Evolutionary conservation across 2,888 invertebrate species (phyloP).

Genomic region (Entomobrya multifasciata): DNA sequence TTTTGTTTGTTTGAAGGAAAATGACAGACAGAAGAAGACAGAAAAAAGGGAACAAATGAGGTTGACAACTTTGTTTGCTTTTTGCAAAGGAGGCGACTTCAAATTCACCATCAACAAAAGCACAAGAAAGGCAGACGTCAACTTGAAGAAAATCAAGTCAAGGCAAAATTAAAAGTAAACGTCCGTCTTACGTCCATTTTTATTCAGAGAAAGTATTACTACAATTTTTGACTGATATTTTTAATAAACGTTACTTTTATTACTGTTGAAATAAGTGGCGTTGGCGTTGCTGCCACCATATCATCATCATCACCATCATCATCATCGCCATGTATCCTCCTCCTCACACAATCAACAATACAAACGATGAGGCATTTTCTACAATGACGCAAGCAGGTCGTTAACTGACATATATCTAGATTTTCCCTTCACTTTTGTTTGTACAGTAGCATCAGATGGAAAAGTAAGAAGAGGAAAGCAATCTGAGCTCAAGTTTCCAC

Average conservation of each 20-base stretch:
- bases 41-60: neutral
- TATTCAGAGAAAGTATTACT: neutral
- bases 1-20: slow-evolving; percentile 33
- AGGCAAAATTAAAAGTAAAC: neutral
- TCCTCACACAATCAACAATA: neutral
- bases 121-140: slow-evolving; percentile 5
- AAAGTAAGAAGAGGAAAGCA: neutral
- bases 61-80: too few species aligned
- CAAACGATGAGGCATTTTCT: neutral
- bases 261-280: slow-evolving; percentile 5
- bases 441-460: slow-evolving; percentile 20
- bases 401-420: neutral
- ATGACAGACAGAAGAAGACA: neutral
- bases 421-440: too few species aligned
- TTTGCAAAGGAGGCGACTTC: too few species aligned
- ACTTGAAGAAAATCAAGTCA: neutral
- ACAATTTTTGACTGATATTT: slow-evolving; percentile 24
- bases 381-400: slow-evolving; percentile 22
- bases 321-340: neutral
- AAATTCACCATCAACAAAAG: slow-evolving; percentile 10
- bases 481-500: slow-evolving; percentile 21
- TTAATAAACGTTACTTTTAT: slow-evolving; percentile 13
- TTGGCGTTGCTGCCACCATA: neutral
- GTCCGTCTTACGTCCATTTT: slow-evolving; percentile 8
- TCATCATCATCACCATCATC: slow-evolving; percentile 20